These are phyloP conservation scores for Hydrolagus affinis DNA, from an alignment of 2,113 vertebrate species.

Conservation along the genomic window DNA sequence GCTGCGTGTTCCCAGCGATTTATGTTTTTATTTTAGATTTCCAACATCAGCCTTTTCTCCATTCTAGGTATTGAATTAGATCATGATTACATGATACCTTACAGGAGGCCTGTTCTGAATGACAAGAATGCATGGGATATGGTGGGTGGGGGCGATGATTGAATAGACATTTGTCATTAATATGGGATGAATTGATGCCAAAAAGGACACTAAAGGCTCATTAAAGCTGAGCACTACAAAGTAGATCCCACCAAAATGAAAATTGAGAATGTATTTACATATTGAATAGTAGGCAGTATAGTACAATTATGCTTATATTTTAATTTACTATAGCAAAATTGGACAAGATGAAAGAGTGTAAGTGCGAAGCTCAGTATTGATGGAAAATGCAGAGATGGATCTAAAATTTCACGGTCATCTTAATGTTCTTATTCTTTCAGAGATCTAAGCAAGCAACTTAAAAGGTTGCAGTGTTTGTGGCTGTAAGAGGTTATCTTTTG, in stretches of 20 bases:
- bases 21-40: too few relatives aligned
- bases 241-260: background rate
- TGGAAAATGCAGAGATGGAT: background rate
- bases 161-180: constrained; percentile 11
- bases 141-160: too few relatives aligned
- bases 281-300: background rate
- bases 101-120: too few relatives aligned
- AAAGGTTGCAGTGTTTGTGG: background rate
- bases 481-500: background rate
- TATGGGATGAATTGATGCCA: background rate
- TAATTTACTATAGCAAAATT: background rate
- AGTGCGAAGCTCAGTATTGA: background rate
- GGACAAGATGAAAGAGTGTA: background rate
- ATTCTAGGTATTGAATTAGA: too few relatives aligned
- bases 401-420: background rate
- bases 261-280: background rate
- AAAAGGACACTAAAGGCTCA: background rate
- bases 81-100: too few relatives aligned
- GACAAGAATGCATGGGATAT: too few relatives aligned
- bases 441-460: background rate
- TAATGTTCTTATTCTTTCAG: background rate
- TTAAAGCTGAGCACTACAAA: background rate
- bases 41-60: too few relatives aligned
- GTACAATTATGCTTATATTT: background rate
- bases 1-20: too few relatives aligned